A percentile compares a stretch with the other conserved stretches of the same genome.
These are phyloP conservation scores for Drosophila tanythrix DNA, from an alignment of 2,888 invertebrate species.

Conservation along the genomic window DNA sequence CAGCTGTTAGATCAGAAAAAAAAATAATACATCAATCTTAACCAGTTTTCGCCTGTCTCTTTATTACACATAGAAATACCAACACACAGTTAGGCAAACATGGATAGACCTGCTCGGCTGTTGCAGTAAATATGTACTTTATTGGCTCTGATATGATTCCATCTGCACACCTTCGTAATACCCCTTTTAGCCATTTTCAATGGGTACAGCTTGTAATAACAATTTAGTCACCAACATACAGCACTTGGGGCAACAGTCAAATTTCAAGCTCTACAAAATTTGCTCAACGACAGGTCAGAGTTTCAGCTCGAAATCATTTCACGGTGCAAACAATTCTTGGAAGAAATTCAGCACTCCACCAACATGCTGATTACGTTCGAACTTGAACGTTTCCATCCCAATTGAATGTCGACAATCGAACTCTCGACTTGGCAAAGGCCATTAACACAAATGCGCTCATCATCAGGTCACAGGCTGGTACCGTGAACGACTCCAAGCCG, in stretches of 20 bases:
- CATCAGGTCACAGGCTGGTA: conserved; percentile 41
- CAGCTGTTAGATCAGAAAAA: not conserved
- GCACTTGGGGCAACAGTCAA: conserved; percentile 50
- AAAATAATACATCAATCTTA: not conserved
- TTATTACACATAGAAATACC: not conserved
- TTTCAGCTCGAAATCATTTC: conserved; percentile 36
- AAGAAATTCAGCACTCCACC: conserved; percentile 27
- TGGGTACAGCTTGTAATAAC: not conserved
- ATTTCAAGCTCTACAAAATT: conserved; percentile 50
- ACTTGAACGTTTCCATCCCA: not conserved
- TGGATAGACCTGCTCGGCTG: not conserved
- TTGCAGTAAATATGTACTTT: not conserved
- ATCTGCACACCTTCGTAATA: not conserved
- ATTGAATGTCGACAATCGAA: conserved; percentile 17
- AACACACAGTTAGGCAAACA: not conserved
- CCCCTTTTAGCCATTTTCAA: not conserved
- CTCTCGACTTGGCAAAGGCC: conserved; percentile 50
- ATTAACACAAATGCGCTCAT: conserved; percentile 53
- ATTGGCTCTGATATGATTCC: not conserved
- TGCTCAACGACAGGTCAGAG: conserved; percentile 22
- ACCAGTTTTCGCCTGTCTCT: not conserved
- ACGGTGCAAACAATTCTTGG: conserved; percentile 47
- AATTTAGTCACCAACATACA: not conserved
- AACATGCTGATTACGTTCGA: conserved; percentile 23
- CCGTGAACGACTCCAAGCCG: not conserved